phyloP scores from a whole-genome alignment of 2,113 vertebrate species.

The Crotalus horridus region DNA sequence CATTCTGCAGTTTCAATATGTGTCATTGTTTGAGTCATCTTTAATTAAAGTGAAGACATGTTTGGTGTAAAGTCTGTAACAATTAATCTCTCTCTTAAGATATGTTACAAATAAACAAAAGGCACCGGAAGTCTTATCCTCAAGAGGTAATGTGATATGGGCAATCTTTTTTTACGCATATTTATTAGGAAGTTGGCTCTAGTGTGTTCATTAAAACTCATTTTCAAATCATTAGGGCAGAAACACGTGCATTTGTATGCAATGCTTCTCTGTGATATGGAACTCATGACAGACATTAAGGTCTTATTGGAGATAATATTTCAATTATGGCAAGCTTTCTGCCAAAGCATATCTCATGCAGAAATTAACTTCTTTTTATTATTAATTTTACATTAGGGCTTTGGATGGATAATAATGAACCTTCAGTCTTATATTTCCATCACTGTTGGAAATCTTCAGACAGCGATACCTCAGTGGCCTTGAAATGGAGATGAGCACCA shows the following conservation, averaged over 20 bases:
- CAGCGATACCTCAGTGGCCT: too few species aligned
- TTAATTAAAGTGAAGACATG: background rate
- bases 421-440: background rate
- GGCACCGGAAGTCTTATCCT: background rate
- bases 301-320: background rate
- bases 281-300: background rate
- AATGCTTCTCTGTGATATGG: background rate
- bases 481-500: too few species aligned
- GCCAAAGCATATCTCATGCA: background rate
- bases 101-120: background rate
- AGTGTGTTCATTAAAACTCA: background rate
- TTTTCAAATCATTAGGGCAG: background rate
- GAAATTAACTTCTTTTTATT: background rate
- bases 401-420: background rate
- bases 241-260: background rate
- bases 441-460: background rate
- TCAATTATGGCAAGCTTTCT: background rate
- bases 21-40: background rate
- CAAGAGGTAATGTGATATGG: background rate
- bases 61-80: background rate
- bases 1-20: background rate
- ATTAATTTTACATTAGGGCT: background rate
- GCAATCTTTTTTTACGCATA: background rate
- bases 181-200: background rate
- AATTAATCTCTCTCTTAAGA: background rate